These are phyloP conservation scores for Ellobium chinense DNA, from an alignment of 2,888 invertebrate species.

Conservation along the genomic window DNA sequence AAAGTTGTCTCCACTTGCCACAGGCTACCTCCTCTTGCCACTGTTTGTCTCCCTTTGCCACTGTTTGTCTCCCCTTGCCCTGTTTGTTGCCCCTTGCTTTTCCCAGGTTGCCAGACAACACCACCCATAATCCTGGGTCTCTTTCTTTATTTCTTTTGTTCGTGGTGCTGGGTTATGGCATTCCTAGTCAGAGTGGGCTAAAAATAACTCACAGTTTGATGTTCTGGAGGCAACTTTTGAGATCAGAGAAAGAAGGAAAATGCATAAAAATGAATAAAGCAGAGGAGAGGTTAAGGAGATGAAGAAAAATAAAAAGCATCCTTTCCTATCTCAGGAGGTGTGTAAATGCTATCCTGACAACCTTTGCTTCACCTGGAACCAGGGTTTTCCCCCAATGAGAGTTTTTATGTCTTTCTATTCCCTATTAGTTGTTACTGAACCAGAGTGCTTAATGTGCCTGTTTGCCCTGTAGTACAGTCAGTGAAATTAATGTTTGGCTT, in stretches of 20 bases:
- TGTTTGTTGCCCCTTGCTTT: too few relatives aligned
- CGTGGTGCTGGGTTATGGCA: constrained; percentile 22
- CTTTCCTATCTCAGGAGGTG: background rate
- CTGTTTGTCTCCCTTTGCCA: background rate
- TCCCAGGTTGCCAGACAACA: too few relatives aligned
- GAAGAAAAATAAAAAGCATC: too few relatives aligned
- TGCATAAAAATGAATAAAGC: background rate
- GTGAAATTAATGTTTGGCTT: too few relatives aligned
- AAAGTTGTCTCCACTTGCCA: too few relatives aligned
- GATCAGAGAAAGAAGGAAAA: background rate
- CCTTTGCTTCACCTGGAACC: background rate
- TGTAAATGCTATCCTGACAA: background rate
- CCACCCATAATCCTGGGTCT: too few relatives aligned
- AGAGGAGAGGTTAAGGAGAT: background rate
- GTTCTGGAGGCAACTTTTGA: background rate
- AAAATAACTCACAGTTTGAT: constrained; percentile 23
- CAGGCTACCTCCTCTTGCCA: too few relatives aligned
- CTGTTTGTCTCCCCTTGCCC: background rate
- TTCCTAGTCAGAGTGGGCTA: constrained; percentile 19
- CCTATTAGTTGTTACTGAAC: too few relatives aligned
- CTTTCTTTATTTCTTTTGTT: constrained; percentile 10
- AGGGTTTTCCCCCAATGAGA: too few relatives aligned
- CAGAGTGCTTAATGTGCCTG: too few relatives aligned
- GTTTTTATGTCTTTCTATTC: too few relatives aligned
- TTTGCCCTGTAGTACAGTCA: too few relatives aligned